Percentiles rank a stretch among this genome's conserved stretches.
phyloP scores from a whole-genome alignment of 2,113 vertebrate species.

The Myotis lucifugus region DNA sequence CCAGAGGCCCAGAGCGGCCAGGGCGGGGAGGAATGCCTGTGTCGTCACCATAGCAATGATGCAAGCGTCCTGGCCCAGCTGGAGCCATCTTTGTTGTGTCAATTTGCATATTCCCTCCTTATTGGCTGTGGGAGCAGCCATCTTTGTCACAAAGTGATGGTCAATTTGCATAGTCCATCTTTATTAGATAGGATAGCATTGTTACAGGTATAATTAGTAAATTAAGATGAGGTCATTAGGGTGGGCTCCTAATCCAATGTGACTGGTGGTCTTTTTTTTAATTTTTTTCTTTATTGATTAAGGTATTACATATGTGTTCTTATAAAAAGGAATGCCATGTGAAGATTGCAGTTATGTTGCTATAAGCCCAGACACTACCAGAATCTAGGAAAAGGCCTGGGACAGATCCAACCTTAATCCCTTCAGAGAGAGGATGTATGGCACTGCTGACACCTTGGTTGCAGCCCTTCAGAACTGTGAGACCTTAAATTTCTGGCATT shows the following conservation, averaged over 20 bases:
- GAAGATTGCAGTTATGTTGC: not conserved
- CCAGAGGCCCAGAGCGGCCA: too few species aligned
- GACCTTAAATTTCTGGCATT: not conserved
- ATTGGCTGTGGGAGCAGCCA: too few species aligned
- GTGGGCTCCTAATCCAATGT: not conserved
- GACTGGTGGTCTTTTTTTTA: not conserved
- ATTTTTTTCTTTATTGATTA: too few species aligned
- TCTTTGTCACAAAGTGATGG: too few species aligned
- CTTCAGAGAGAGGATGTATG: not conserved
- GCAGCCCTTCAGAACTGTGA: not conserved
- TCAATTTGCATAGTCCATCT: too few species aligned
- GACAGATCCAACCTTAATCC: not conserved
- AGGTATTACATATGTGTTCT: too few species aligned
- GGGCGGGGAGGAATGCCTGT: too few species aligned
- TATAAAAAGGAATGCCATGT: not conserved
- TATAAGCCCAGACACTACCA: not conserved
- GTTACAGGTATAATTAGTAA: not conserved
- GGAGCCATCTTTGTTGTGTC: too few species aligned
- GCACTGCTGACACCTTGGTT: not conserved
- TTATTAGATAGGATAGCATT: not conserved
- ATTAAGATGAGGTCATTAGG: not conserved
- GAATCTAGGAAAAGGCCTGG: too few species aligned
- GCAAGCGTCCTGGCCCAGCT: too few species aligned
- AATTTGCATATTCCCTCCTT: too few species aligned
- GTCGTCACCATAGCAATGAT: too few species aligned